These are phyloP conservation scores for Cygnus atratus DNA, from an alignment of 2,113 vertebrate species.

Conservation along the genomic window DNA sequence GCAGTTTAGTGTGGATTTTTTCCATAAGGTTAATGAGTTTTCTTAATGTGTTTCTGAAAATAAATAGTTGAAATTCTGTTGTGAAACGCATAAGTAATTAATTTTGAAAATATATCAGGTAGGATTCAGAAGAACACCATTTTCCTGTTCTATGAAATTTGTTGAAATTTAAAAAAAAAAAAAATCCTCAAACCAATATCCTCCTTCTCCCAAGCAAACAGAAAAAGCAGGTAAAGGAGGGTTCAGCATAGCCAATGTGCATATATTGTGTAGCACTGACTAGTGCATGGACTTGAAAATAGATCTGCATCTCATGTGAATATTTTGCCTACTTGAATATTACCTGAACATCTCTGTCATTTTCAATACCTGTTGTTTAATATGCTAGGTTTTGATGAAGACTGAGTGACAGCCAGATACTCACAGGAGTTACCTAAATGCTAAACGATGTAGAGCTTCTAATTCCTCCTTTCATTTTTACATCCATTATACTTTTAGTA, in stretches of 20 bases:
- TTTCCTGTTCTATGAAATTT: not conserved
- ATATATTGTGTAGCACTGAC: not conserved
- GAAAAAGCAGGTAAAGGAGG: not conserved
- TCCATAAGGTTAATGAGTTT: not conserved
- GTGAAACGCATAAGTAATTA: not conserved
- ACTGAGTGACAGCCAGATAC: not conserved
- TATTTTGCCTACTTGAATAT: not conserved
- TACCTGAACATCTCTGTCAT: too few relatives aligned
- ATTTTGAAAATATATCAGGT: not conserved
- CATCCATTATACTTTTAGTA: not conserved
- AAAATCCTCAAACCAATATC: not conserved
- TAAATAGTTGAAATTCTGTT: not conserved
- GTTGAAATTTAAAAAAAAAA: not conserved
- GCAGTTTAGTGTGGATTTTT: not conserved
- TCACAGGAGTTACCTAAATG: not conserved
- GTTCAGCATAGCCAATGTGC: not conserved
- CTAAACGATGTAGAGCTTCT: not conserved
- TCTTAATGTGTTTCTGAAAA: conserved; percentile 20
- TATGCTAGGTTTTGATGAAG: not conserved
- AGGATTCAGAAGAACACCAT: not conserved
- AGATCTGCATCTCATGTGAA: not conserved
- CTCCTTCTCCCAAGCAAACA: not conserved
- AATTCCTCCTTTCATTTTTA: not conserved
- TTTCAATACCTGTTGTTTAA: not conserved
- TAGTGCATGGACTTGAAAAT: not conserved